A percentile compares a stretch with the other conserved stretches of the same genome.
phyloP scores from a whole-genome alignment of 37 sponge, comb jelly and placozoan species.

The Ephydatia muelleri region DNA sequence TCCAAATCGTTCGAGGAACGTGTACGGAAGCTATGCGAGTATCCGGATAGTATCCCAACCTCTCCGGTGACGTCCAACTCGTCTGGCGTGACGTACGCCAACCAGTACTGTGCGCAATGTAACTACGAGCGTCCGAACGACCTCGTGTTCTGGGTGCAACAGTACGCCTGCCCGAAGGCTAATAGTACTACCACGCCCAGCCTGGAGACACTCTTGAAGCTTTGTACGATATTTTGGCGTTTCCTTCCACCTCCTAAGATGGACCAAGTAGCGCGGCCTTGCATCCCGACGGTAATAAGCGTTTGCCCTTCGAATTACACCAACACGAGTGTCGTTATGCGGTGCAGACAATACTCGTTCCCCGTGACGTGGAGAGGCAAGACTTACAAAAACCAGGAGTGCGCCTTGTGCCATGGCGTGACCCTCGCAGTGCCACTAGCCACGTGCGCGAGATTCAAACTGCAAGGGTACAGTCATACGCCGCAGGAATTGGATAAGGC shows the following conservation, averaged over 20 bases:
- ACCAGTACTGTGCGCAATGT: constrained; percentile 54
- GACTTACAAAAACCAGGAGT: neutral
- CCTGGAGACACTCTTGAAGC: too few species aligned
- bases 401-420: neutral
- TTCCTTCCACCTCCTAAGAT: neutral
- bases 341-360: neutral
- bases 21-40: neutral
- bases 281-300: neutral
- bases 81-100: constrained; percentile 48
- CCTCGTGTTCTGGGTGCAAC: neutral
- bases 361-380: neutral
- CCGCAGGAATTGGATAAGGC: neutral
- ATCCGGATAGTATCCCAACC: neutral
- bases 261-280: neutral
- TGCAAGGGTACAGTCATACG: neutral
- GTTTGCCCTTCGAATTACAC: neutral
- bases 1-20: neutral
- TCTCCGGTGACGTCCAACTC: constrained; percentile 31
- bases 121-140: neutral
- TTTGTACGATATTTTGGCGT: neutral
- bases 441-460: neutral
- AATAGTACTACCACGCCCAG: neutral
- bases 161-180: neutral
- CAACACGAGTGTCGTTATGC: neutral
- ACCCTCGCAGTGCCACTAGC: neutral